Percentiles rank a stretch among this genome's conserved stretches.
Evolutionary conservation across 1,140 invertebrate genomes (phyloP).

Genomic region (Apolygus lucorum): DNA sequence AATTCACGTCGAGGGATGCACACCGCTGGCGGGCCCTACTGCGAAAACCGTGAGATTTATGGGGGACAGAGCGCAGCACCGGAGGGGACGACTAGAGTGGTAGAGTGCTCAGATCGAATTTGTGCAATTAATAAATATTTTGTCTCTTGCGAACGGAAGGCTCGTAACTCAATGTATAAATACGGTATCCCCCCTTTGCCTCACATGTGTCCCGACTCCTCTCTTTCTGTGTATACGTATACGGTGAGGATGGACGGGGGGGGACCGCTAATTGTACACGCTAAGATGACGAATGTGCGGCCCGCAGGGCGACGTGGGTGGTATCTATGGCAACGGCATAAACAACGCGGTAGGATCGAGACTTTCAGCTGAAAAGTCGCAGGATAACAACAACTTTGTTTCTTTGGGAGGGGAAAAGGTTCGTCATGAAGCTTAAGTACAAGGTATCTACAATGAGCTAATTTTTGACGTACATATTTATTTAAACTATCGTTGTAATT

Average conservation of each 20-base stretch:
- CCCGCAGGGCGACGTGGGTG: neutral
- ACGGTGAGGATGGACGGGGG: too few relatives aligned
- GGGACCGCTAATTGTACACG: neutral
- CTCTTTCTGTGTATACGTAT: too few relatives aligned
- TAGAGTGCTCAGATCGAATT: neutral
- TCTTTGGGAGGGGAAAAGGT: too few relatives aligned
- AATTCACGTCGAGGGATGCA: neutral
- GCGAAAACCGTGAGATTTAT: neutral
- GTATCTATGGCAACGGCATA: neutral
- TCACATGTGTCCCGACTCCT: neutral
- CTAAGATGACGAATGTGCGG: neutral
- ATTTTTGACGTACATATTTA: too few relatives aligned
- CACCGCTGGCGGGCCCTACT: neutral
- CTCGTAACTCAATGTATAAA: neutral
- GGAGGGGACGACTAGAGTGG: neutral
- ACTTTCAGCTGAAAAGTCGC: too few relatives aligned
- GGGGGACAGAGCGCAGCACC: neutral
- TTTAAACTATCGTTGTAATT: too few relatives aligned
- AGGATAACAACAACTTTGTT: too few relatives aligned
- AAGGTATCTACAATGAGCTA: too few relatives aligned
- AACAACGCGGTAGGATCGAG: too few relatives aligned
- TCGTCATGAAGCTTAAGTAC: too few relatives aligned
- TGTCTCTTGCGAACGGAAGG: neutral
- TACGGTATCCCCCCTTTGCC: neutral
- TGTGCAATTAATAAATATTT: neutral